Conservation (phyloP, 2,797 vertebrate genomes). For the Petrocephalus schoutedeni region DNA sequence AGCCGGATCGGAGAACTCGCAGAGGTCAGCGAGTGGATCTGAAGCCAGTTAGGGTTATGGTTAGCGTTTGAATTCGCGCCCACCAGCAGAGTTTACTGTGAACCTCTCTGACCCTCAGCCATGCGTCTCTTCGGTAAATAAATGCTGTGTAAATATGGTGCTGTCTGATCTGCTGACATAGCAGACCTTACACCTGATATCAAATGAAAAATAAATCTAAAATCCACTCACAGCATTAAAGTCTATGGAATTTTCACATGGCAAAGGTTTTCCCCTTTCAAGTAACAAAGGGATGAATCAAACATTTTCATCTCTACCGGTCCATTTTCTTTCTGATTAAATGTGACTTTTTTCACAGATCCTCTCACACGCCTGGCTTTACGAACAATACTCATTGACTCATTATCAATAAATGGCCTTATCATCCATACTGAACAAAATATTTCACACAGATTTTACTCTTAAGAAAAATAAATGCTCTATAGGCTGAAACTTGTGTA, state of each 20-base stretch:
- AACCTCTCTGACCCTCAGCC: background rate
- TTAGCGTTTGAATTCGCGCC: background rate
- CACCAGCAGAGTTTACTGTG: background rate
- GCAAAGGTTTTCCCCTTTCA: background rate
- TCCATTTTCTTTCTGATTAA: background rate
- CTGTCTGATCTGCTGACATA: background rate
- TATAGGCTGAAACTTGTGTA: background rate
- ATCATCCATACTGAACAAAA: background rate
- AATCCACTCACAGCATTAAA: background rate
- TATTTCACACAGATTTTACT: background rate
- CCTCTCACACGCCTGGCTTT: background rate
- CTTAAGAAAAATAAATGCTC: background rate
- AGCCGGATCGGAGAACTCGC: background rate
- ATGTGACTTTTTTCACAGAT: background rate
- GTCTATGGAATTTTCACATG: background rate
- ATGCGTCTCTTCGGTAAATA: background rate
- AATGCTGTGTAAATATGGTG: background rate
- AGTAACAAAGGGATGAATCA: background rate
- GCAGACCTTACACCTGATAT: background rate
- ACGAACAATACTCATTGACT: background rate
- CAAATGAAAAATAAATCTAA: background rate
- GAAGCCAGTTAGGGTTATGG: background rate
- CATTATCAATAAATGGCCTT: background rate
- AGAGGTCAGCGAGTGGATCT: background rate
- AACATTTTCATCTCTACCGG: background rate